These are phyloP conservation scores for Chironomus tepperi DNA, from an alignment of 1,140 invertebrate genomes.

Conservation along the genomic window DNA sequence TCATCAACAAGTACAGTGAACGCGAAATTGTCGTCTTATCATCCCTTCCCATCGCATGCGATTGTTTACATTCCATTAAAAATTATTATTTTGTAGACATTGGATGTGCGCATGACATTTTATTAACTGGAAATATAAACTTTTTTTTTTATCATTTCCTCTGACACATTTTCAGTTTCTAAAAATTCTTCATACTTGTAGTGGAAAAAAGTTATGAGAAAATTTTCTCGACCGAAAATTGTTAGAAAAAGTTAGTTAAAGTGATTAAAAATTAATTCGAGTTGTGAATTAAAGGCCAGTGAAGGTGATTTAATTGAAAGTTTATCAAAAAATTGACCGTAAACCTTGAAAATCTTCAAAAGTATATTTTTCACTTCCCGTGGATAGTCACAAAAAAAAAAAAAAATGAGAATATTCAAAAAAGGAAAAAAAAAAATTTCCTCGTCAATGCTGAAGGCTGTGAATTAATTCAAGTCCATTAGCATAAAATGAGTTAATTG, in stretches of 20 bases:
- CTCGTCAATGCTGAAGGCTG: not conserved
- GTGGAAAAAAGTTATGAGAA: slow-evolving; percentile 2
- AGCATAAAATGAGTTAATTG: slow-evolving; percentile 7
- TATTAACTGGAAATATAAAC: not conserved
- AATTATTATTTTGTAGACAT: not conserved
- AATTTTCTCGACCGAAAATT: not conserved
- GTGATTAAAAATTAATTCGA: not conserved
- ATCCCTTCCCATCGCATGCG: not conserved
- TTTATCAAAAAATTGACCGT: not conserved
- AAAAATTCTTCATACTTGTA: slow-evolving; percentile 5
- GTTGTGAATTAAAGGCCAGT: not conserved
- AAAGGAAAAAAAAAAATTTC: not conserved
- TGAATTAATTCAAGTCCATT: slow-evolving; percentile 2
- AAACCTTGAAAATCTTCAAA: too few species aligned
- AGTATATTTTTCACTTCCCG: not conserved
- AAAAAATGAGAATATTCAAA: not conserved
- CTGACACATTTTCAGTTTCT: slow-evolving; percentile 20
- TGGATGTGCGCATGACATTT: not conserved
- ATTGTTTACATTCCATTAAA: slow-evolving; percentile 5
- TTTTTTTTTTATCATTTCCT: slow-evolving; percentile 1
- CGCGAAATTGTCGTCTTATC: not conserved
- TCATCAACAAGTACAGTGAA: slow-evolving; percentile 22
- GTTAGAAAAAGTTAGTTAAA: slow-evolving; percentile 16
- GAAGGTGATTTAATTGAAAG: slow-evolving; percentile 1
- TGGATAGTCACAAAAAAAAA: not conserved